These are phyloP conservation scores for Diorhabda carinulata DNA, from an alignment of 1,140 invertebrate genomes.

Conservation along the genomic window DNA sequence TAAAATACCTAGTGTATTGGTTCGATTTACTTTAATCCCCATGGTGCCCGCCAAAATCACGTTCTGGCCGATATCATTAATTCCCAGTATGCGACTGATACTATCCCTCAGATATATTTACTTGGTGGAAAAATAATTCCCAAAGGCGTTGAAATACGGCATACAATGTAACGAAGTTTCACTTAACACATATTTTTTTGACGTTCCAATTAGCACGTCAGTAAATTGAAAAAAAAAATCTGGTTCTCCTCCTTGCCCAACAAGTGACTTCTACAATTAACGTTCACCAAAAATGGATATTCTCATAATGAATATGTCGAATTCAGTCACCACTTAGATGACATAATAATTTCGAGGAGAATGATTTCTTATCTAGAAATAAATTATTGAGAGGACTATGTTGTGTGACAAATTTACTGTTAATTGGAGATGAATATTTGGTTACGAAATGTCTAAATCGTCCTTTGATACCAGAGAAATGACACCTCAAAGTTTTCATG, in stretches of 20 bases:
- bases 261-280: background rate
- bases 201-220: background rate
- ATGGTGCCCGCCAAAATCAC: slow-evolving; percentile 14
- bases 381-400: too few relatives aligned
- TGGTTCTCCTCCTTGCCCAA: background rate
- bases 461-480: too few relatives aligned
- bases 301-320: too few relatives aligned
- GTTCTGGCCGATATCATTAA: slow-evolving; percentile 22
- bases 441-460: too few relatives aligned
- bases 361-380: too few relatives aligned
- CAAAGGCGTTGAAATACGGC: background rate
- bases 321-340: too few relatives aligned
- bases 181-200: background rate
- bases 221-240: background rate
- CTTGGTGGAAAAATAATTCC: slow-evolving; percentile 14
- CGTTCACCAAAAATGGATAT: too few relatives aligned
- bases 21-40: slow-evolving; percentile 19
- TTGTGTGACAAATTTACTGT: too few relatives aligned
- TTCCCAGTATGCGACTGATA: slow-evolving; percentile 16
- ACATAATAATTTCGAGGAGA: too few relatives aligned
- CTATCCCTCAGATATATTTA: slow-evolving; percentile 22
- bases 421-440: too few relatives aligned
- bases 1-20: slow-evolving; percentile 14
- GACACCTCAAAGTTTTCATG: too few relatives aligned
- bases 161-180: slow-evolving; percentile 1